Conservation (phyloP, 2,797 vertebrate species). For the Artibeus lituratus region DNA sequence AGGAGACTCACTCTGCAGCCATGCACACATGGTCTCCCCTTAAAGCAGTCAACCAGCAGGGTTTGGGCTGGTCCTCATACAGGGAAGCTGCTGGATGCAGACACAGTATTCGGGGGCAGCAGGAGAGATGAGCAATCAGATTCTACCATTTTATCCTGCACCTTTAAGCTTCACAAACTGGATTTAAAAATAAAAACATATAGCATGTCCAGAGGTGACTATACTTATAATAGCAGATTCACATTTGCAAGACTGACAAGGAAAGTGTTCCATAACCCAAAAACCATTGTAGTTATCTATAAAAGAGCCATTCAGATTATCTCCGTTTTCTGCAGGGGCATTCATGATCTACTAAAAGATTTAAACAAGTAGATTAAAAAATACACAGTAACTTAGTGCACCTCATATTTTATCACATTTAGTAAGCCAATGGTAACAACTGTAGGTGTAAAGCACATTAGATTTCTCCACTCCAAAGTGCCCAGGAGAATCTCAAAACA, state of each 20-base stretch:
- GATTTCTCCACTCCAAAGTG: not conserved
- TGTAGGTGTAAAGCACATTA: not conserved
- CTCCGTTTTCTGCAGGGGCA: not conserved
- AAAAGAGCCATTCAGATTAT: not conserved
- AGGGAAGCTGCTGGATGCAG: not conserved
- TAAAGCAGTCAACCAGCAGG: accelerated
- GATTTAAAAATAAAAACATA: not conserved
- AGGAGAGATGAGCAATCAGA: not conserved
- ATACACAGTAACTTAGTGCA: not conserved
- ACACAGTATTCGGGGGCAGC: accelerated
- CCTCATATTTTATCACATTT: not conserved
- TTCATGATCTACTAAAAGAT: not conserved
- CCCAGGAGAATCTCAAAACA: not conserved
- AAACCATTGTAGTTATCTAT: accelerated
- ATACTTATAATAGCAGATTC: not conserved
- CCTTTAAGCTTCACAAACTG: not conserved
- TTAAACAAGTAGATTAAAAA: not conserved
- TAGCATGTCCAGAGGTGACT: too few species aligned
- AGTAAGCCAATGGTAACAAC: not conserved
- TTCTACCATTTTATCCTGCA: not conserved
- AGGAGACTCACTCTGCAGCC: not conserved
- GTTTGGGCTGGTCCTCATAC: accelerated
- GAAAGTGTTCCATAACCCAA: not conserved
- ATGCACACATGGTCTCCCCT: accelerated
- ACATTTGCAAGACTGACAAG: accelerated